Percentiles rank a stretch among this genome's conserved stretches.
These are phyloP conservation scores for Chinchilla lanigera DNA, from an alignment of 2,113 vertebrate species.

Conservation along the genomic window DNA sequence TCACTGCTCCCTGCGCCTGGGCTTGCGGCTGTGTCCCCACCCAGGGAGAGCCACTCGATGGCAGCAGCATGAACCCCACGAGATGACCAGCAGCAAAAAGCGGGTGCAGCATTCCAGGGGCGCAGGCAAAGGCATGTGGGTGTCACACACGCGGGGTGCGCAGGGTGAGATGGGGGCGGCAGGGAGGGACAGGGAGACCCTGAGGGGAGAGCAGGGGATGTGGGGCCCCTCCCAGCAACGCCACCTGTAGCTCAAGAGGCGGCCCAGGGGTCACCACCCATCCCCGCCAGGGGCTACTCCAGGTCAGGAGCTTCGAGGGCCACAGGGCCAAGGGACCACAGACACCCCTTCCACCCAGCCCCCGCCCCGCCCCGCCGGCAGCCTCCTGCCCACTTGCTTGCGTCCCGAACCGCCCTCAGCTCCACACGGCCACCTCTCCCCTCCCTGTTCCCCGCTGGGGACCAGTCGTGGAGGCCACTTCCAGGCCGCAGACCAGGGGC, in stretches of 20 bases:
- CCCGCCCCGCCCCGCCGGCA: not conserved
- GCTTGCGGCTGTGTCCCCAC: not conserved
- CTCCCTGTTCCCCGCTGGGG: not conserved
- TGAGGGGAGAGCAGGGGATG: not conserved
- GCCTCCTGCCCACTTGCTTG: not conserved
- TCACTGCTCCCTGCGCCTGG: not conserved
- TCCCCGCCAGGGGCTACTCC: not conserved
- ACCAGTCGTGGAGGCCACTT: not conserved
- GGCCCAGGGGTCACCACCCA: not conserved
- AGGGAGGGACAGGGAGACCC: not conserved
- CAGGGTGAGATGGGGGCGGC: not conserved
- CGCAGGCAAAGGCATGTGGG: not conserved
- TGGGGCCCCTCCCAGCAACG: accelerated
- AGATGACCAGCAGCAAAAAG: slow-evolving; percentile 30
- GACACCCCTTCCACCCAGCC: not conserved
- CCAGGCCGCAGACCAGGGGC: not conserved
- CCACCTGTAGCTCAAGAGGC: not conserved
- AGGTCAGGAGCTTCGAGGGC: not conserved
- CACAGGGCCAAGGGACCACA: not conserved
- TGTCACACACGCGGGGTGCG: not conserved
- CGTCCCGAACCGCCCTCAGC: not conserved
- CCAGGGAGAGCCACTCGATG: not conserved
- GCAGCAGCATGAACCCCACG: not conserved
- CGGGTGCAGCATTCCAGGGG: not conserved
- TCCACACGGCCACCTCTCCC: not conserved